phyloP scores from a whole-genome alignment of 2,113 vertebrate species.

The Mormyrus iriodes region DNA sequence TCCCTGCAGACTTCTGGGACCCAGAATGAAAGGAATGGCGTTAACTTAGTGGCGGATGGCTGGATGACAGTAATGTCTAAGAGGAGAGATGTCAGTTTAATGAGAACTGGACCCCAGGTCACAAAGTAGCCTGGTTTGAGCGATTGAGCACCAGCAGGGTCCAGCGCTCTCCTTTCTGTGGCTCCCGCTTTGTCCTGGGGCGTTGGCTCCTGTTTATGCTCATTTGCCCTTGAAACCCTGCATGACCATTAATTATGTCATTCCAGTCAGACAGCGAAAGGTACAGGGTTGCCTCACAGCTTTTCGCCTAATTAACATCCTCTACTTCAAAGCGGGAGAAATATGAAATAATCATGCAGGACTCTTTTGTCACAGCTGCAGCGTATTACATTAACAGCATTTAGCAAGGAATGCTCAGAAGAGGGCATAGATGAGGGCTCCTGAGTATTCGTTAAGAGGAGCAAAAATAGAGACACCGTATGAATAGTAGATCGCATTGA shows the following conservation, averaged over 20 bases:
- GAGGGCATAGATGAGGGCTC: not conserved
- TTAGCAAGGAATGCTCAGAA: slow-evolving; percentile 12
- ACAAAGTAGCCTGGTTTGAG: not conserved
- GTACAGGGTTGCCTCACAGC: not conserved
- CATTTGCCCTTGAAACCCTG: slow-evolving; percentile 1
- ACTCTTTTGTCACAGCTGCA: not conserved
- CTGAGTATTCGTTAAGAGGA: not conserved
- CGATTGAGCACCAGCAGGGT: not conserved
- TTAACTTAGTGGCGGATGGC: not conserved
- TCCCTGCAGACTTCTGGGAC: not conserved
- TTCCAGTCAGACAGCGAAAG: slow-evolving; percentile 3
- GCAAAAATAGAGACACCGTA: not conserved
- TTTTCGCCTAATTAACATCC: slow-evolving; percentile 12
- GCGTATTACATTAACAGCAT: not conserved
- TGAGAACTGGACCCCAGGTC: slow-evolving; percentile 1
- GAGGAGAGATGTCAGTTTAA: slow-evolving; percentile 5
- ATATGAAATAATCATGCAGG: slow-evolving; percentile 19
- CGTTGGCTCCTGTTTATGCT: not conserved
- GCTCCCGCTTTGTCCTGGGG: not conserved
- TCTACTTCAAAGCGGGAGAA: slow-evolving; percentile 1
- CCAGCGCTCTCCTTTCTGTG: not conserved
- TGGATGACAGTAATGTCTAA: not conserved
- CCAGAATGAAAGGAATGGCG: not conserved
- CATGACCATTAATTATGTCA: slow-evolving; percentile 19
- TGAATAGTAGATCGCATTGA: not conserved